Conservation (phyloP, 2,113 vertebrate genomes). For the Eira barbara region DNA sequence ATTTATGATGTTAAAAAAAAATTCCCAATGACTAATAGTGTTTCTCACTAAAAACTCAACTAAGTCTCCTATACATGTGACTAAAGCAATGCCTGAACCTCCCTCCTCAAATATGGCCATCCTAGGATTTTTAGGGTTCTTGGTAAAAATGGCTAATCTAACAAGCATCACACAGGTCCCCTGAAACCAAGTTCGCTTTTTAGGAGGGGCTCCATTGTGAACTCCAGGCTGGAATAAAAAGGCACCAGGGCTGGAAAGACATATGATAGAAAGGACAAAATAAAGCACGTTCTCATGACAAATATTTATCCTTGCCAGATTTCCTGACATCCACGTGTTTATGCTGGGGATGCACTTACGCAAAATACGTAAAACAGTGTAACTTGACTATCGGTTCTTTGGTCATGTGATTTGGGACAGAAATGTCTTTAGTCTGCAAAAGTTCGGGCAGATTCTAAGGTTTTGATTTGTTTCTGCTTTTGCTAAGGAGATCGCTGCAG, state of each 20-base stretch:
- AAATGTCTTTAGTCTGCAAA: neutral
- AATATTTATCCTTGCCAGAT: neutral
- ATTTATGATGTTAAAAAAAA: constrained; percentile 33
- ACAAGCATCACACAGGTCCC: neutral
- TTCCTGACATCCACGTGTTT: neutral
- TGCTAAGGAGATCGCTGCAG: neutral
- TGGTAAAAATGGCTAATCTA: neutral
- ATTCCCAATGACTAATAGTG: neutral
- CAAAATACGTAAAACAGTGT: neutral
- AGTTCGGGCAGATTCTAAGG: neutral
- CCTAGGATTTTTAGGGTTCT: neutral
- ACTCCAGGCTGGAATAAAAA: neutral
- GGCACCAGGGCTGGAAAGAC: neutral
- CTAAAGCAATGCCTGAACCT: neutral
- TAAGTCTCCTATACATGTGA: constrained; percentile 9
- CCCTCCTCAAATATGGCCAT: neutral
- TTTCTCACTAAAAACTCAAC: constrained; percentile 6
- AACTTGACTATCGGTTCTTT: neutral
- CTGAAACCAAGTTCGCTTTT: neutral
- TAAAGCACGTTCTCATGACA: neutral
- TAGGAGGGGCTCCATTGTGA: constrained; percentile 5
- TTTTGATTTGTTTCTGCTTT: neutral
- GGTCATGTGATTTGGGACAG: neutral
- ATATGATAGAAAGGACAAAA: neutral
- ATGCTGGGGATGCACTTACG: neutral